Conservation (phyloP, 1,140 invertebrate genomes). For the Drosophila kikkawai region DNA sequence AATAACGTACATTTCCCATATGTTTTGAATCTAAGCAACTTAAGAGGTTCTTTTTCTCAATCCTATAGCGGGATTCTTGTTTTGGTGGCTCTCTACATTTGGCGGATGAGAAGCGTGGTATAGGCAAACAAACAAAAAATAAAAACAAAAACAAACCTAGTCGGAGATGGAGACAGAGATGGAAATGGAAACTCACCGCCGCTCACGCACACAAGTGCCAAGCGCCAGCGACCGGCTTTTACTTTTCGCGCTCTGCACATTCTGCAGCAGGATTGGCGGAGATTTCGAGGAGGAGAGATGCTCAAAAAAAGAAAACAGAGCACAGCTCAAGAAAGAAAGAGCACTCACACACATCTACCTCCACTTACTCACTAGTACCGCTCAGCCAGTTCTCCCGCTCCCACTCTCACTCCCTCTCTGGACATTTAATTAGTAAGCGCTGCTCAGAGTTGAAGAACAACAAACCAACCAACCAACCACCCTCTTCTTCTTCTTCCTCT, state of each 20-base stretch:
- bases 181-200: constrained; percentile 32
- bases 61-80: constrained; percentile 12
- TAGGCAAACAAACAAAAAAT: constrained; percentile 20
- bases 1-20: no score
- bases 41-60: neutral
- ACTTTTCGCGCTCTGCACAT: constrained; percentile 73
- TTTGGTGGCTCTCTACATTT: constrained; percentile 8
- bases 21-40: neutral
- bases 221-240: constrained; percentile 69
- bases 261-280: constrained; percentile 72
- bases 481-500: constrained; percentile 14
- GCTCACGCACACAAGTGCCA: constrained; percentile 43
- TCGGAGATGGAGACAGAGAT: constrained; percentile 32
- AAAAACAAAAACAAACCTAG: constrained; percentile 38
- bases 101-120: constrained; percentile 11
- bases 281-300: constrained; percentile 49
- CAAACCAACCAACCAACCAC: constrained; percentile 24
- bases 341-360: constrained; percentile 41
- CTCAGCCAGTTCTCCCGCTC: constrained; percentile 32
- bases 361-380: constrained; percentile 20
- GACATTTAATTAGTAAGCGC: constrained; percentile 70
- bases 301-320: constrained; percentile 51
- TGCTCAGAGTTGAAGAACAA: constrained; percentile 50
- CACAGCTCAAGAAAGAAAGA: constrained; percentile 63
- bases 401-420: constrained; percentile 34